Base-by-base conservation (phyloP, 2,888 invertebrate species). In the Osedax frankpressi region DNA sequence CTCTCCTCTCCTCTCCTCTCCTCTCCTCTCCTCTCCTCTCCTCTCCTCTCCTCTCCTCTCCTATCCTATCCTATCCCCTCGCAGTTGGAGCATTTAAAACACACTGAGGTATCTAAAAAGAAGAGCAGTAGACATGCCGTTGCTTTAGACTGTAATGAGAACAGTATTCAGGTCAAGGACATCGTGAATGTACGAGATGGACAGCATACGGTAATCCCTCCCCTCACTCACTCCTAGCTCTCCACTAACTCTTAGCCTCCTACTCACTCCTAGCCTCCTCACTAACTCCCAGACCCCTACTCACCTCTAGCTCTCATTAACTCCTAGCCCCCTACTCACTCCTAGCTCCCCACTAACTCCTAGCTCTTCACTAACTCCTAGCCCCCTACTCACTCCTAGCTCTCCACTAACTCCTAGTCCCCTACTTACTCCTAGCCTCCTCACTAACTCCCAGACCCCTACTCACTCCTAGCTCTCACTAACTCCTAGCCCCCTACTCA, bases 151-250 rank as follows among this genome's bases (percentile, higher is more conserved):
- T 91, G 92, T 0, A 93, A 95, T 80, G 91, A 93, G 79, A 97
- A 96, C 85, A 91, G 92, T 65, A 92, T 97, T 78, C 91, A 94
- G 83, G 91, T 92, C 76, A 90, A 91, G 76, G 98, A 98, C 84
- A 91, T 96, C 81, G 97, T 98, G 0, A 94, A 94, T 85, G 94
- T 97, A 3, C 92, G 94, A 79, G 97, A 98, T 84, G 97, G 97
- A 0, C 93, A 94, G 0, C 94, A 96, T 86, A 92, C 93, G 0
- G 89, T 89, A 83, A 77, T 81, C 69, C 2, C 11, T 44, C 11
- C 44, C 44, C 19, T 44, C 19, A 6, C 44, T 19, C 44, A 19
- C 44, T 44, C 44, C 44, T 44, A 19, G 19, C 44, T 19, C 19
- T 11, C 44, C 19, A 44, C 11, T 44, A 11, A 44, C 6, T 44